Percentiles rank a stretch among this genome's conserved stretches.
These are phyloP conservation scores for Epicampocera succincta DNA, from an alignment of 2,888 invertebrate genomes.

Conservation along the genomic window DNA sequence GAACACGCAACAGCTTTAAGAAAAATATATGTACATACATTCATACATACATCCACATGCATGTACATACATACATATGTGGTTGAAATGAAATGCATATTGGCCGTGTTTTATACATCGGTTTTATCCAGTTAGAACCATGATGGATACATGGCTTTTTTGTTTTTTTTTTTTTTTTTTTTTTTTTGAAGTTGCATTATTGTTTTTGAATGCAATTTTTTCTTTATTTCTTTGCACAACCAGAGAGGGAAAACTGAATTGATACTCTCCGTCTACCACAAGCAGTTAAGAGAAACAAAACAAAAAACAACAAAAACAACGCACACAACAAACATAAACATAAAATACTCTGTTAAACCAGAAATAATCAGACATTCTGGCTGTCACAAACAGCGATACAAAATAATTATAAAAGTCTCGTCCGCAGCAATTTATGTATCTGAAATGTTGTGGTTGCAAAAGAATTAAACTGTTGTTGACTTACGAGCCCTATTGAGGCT, in stretches of 20 bases:
- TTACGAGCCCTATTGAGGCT: neutral
- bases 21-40: too few species aligned
- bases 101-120: slow-evolving; percentile 37
- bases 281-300: slow-evolving; percentile 19
- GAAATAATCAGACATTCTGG: slow-evolving; percentile 26
- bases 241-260: slow-evolving; percentile 11
- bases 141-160: slow-evolving; percentile 9
- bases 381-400: neutral
- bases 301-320: neutral
- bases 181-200: slow-evolving; percentile 24
- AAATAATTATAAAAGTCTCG: neutral
- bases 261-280: neutral
- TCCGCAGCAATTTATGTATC: neutral
- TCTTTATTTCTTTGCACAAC: neutral
- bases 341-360: slow-evolving; percentile 7
- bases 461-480: neutral
- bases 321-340: neutral
- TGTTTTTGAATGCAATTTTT: neutral
- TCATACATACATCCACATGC: neutral
- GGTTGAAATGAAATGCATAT: slow-evolving; percentile 20
- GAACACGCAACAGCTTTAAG: too few species aligned
- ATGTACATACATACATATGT: slow-evolving; percentile 7
- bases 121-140: slow-evolving; percentile 46
- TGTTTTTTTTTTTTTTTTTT: neutral
- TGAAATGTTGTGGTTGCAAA: slow-evolving; percentile 13